These are phyloP conservation scores for Cryptocephalus primarius DNA, from an alignment of 2,888 invertebrate genomes.

Conservation along the genomic window DNA sequence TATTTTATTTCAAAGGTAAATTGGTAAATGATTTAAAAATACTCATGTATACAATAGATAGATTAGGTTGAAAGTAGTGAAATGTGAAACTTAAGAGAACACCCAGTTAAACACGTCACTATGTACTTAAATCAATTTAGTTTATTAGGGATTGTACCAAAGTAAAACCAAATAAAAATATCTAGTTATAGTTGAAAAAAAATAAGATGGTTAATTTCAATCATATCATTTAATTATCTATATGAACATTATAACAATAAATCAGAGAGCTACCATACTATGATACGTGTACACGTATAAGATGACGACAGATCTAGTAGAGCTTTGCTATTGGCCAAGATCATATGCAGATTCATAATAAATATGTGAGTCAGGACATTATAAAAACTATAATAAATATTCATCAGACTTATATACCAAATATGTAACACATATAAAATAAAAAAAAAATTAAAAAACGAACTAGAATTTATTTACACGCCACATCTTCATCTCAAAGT, in stretches of 20 bases:
- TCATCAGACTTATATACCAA: slow-evolving; percentile 32
- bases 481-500: slow-evolving; percentile 22
- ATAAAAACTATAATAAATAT: slow-evolving; percentile 32
- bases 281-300: slow-evolving; percentile 34
- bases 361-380: slow-evolving; percentile 25
- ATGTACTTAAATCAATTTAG: no score
- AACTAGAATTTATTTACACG: slow-evolving; percentile 26
- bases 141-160: no score
- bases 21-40: no score
- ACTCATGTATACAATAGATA: no score
- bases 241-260: slow-evolving; percentile 40
- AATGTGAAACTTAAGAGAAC: no score
- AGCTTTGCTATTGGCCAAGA: slow-evolving; percentile 13
- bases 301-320: slow-evolving; percentile 33
- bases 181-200: no score
- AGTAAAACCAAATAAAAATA: no score
- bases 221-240: slow-evolving; percentile 35
- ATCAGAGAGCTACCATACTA: slow-evolving; percentile 39
- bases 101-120: no score
- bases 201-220: slow-evolving; percentile 1
- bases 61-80: no score
- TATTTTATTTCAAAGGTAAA: no score
- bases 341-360: slow-evolving; percentile 11
- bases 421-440: slow-evolving; percentile 24
- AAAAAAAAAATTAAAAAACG: slow-evolving; percentile 9